Conservation (phyloP, 2,113 vertebrate species). For the Puffinus mauretanicus region DNA sequence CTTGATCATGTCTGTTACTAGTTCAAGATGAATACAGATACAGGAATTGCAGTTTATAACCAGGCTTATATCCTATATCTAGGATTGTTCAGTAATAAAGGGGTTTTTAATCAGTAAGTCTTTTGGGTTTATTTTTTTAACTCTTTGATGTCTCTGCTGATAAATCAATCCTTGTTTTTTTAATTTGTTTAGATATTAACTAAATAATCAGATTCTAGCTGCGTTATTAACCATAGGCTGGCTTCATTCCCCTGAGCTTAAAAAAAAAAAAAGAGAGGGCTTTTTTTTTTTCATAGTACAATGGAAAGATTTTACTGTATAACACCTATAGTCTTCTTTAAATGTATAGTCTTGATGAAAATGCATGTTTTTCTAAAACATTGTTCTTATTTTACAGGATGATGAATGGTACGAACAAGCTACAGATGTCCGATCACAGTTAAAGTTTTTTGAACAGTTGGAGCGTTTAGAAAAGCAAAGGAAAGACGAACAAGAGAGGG, state of each 20-base stretch:
- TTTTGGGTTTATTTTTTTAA: background rate
- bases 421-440: conserved; percentile 83
- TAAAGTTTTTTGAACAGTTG: conserved; percentile 89
- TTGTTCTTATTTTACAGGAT: conserved; percentile 70
- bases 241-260: background rate
- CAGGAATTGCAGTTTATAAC: background rate
- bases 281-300: background rate
- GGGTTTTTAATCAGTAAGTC: background rate
- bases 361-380: background rate
- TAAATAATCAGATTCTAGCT: background rate
- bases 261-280: fast-evolving
- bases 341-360: background rate
- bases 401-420: conserved; percentile 83
- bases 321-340: background rate
- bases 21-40: background rate
- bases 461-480: conserved; percentile 88
- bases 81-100: background rate
- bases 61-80: background rate
- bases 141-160: background rate
- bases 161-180: background rate
- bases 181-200: background rate
- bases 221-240: background rate
- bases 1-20: background rate
- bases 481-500: conserved; percentile 87
- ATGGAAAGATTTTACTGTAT: background rate